Conservation (phyloP, 2,797 vertebrate genomes). For the Aplochiton taeniatus region DNA sequence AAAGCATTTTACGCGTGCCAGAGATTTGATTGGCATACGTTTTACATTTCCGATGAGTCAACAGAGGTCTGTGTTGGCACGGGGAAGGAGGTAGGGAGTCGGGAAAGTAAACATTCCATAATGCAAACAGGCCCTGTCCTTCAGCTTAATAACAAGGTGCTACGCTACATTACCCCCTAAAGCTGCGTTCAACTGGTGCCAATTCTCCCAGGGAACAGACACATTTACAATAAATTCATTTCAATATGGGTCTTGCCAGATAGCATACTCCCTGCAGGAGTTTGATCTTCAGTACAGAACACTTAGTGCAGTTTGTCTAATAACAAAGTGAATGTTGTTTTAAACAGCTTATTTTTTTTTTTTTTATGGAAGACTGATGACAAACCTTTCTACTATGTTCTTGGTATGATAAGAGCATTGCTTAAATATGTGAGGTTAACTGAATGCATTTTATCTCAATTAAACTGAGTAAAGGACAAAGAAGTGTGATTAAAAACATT, state of each 20-base stretch:
- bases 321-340: neutral
- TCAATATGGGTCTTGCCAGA: conserved; percentile 65
- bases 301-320: too few species aligned
- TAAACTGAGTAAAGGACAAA: too few species aligned
- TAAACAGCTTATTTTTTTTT: neutral
- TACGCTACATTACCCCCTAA: conserved; percentile 78
- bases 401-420: too few species aligned
- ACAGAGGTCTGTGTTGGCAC: conserved; percentile 32
- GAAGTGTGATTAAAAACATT: too few species aligned
- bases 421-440: too few species aligned
- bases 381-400: neutral
- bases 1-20: conserved; percentile 4
- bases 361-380: neutral
- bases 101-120: conserved; percentile 69
- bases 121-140: conserved; percentile 70
- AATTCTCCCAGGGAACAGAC: conserved; percentile 66
- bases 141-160: conserved; percentile 77
- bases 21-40: conserved; percentile 19
- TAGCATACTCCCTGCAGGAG: conserved; percentile 55
- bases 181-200: conserved; percentile 62
- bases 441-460: too few species aligned
- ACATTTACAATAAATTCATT: conserved; percentile 78
- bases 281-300: conserved; percentile 42
- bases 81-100: conserved; percentile 15
- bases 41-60: conserved; percentile 38